These are phyloP conservation scores for Spilogale gracilis DNA, from an alignment of 2,113 vertebrate species.

Conservation along the genomic window DNA sequence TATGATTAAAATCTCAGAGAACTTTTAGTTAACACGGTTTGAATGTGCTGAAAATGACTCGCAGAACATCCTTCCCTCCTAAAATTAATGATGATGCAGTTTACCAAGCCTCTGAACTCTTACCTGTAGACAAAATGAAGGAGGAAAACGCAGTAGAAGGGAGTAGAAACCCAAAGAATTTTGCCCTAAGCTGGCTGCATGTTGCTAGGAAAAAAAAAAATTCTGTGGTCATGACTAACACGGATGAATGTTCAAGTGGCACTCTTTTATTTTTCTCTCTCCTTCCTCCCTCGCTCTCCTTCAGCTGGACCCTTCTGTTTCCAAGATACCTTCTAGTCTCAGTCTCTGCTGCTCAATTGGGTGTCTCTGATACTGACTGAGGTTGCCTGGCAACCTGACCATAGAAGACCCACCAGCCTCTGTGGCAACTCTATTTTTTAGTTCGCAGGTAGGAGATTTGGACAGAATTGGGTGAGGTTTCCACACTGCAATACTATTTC, in stretches of 20 bases:
- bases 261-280: not conserved
- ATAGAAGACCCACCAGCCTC: constrained; percentile 68
- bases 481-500: constrained; percentile 34
- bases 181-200: not conserved
- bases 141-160: not conserved
- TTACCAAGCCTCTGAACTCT: not conserved
- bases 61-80: not conserved
- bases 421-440: constrained; percentile 43
- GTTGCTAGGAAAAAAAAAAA: not conserved
- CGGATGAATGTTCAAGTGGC: not conserved
- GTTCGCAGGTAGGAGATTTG: constrained; percentile 63
- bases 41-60: not conserved
- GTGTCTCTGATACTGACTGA: constrained; percentile 65
- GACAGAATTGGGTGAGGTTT: constrained; percentile 61
- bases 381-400: constrained; percentile 85
- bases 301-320: constrained; percentile 25
- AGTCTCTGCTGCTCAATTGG: constrained; percentile 66
- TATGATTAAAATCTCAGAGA: constrained; percentile 8
- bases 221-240: not conserved
- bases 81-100: not conserved
- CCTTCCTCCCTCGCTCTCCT: not conserved
- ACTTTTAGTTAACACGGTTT: not conserved
- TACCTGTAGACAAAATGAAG: not conserved
- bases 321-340: constrained; percentile 79
- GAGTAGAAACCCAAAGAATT: not conserved